Conservation (phyloP, 2,113 vertebrate species). For the Eulemur macaco region DNA sequence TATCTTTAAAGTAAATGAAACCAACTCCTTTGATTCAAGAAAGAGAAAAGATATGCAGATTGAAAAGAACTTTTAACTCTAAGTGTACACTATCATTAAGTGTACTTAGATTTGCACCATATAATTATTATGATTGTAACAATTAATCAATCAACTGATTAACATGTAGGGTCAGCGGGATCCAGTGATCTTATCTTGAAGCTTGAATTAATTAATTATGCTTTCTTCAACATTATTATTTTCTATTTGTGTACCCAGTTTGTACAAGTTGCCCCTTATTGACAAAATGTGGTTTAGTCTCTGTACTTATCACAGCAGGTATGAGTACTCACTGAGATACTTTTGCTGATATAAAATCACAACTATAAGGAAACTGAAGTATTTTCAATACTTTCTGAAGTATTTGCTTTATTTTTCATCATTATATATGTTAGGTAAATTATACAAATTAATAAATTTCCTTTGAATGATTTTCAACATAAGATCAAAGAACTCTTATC, state of each 20-base stretch:
- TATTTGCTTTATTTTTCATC: conserved; percentile 51
- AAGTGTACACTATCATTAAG: conserved; percentile 86
- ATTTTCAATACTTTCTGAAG: conserved; percentile 79
- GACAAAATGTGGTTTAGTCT: conserved; percentile 72
- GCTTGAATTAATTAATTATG: conserved; percentile 89
- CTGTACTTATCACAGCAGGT: conserved; percentile 78
- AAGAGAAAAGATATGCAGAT: conserved; percentile 82
- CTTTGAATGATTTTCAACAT: conserved; percentile 78
- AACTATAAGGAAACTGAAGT: conserved; percentile 84
- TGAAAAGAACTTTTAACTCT: conserved; percentile 84
- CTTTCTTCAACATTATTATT: conserved; percentile 85
- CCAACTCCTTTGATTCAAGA: conserved; percentile 79
- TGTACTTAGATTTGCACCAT: conserved; percentile 84
- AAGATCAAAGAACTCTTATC: conserved; percentile 71
- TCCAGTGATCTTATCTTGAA: conserved; percentile 84
- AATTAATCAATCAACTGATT: conserved; percentile 91
- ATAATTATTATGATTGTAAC: conserved; percentile 89
- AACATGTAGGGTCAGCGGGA: conserved; percentile 85
- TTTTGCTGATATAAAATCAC: conserved; percentile 81
- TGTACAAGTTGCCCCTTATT: conserved; percentile 75
- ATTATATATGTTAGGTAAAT: conserved; percentile 81
- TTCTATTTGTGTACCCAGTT: conserved; percentile 81
- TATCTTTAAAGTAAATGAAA: conserved; percentile 59
- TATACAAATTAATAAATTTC: conserved; percentile 81
- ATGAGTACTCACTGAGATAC: conserved; percentile 53